A percentile compares a stretch with the other conserved stretches of the same genome.
Evolutionary conservation across 2,888 invertebrate genomes (phyloP).

Genomic region (Antheraea assamensis): DNA sequence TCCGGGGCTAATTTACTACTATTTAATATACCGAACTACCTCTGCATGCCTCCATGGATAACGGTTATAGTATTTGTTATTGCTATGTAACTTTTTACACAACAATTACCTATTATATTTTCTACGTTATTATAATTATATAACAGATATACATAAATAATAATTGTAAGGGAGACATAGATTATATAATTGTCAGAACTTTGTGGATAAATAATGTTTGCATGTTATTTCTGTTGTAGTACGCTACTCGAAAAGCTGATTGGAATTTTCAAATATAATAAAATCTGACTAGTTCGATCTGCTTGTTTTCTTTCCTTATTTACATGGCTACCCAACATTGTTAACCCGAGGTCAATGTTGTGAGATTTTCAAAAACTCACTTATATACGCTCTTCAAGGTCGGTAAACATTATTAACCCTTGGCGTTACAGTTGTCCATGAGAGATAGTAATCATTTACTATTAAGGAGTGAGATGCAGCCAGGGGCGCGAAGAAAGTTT

Average conservation of each 20-base stretch:
- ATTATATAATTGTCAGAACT: conserved; percentile 24
- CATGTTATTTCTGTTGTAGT: conserved; percentile 59
- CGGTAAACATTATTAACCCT: too few relatives aligned
- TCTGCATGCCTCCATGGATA: conserved; percentile 74
- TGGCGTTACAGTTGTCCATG: too few relatives aligned
- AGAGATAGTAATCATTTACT: too few relatives aligned
- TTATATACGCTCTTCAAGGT: too few relatives aligned
- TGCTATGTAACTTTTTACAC: conserved; percentile 52
- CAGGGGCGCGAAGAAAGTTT: too few relatives aligned
- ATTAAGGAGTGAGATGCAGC: too few relatives aligned
- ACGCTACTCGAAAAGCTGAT: conserved; percentile 60
- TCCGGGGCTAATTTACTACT: not conserved
- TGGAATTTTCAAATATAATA: conserved; percentile 67
- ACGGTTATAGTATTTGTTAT: conserved; percentile 71
- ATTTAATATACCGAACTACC: conserved; percentile 70
- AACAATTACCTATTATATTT: conserved; percentile 59
- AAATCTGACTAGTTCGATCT: conserved; percentile 67
- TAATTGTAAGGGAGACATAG: conserved; percentile 50
- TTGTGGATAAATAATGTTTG: conserved; percentile 49
- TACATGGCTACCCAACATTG: too few relatives aligned
- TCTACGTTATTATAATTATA: conserved; percentile 57
- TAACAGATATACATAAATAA: conserved; percentile 33
- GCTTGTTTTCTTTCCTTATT: conserved; percentile 43
- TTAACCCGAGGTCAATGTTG: too few relatives aligned
- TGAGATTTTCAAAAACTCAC: too few relatives aligned